These are phyloP conservation scores for Urophycis tenuis DNA, from an alignment of 2,797 vertebrate genomes.

Conservation along the genomic window DNA sequence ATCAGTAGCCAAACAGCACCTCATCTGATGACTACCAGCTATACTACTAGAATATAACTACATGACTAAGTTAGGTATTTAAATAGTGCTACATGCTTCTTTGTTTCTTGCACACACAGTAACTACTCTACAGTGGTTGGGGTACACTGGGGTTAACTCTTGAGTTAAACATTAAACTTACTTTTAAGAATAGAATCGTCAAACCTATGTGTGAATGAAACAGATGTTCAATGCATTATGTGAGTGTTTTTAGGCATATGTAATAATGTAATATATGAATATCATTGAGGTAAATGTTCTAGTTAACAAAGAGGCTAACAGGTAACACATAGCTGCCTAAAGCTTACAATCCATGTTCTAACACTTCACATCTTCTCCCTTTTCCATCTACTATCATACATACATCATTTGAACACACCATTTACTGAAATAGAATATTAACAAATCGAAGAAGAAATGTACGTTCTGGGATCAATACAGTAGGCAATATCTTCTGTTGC, in stretches of 20 bases:
- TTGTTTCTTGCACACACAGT: constrained; percentile 8
- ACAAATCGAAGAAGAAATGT: not conserved
- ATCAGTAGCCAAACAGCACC: not conserved
- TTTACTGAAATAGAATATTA: not conserved
- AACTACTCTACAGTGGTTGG: constrained; percentile 25
- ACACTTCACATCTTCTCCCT: not conserved
- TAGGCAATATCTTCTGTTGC: constrained; percentile 1
- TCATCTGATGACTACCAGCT: not conserved
- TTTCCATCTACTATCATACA: not conserved
- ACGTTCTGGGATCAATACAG: not conserved
- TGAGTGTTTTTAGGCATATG: constrained; percentile 10
- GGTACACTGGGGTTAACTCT: constrained; percentile 12
- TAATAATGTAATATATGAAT: not conserved
- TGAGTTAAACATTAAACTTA: constrained; percentile 48
- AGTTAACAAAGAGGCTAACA: not conserved
- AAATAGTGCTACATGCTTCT: constrained; percentile 11
- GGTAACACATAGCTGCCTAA: not conserved
- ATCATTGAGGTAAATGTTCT: not conserved
- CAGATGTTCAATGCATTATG: constrained; percentile 16
- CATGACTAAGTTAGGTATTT: constrained; percentile 10
- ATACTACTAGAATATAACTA: constrained; percentile 12
- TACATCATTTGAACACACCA: not conserved
- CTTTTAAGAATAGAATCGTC: constrained; percentile 40
- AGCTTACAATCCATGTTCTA: not conserved
- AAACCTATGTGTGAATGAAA: constrained; percentile 45